Conservation (phyloP, 2,888 invertebrate species). For the Drosophila antonietae region DNA sequence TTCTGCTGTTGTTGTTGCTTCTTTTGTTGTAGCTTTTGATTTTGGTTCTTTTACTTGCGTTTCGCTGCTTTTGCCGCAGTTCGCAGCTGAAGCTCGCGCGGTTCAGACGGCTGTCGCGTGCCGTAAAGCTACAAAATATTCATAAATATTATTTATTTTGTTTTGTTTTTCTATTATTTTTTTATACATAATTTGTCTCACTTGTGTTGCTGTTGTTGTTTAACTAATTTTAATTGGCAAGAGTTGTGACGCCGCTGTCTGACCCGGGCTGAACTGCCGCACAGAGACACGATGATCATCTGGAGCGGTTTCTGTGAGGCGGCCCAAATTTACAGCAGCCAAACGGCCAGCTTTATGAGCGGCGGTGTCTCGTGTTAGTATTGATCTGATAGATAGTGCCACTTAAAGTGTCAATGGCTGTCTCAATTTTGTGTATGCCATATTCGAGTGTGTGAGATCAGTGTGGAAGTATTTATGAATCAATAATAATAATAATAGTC, state of each 20-base stretch:
- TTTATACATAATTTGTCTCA: constrained; percentile 28
- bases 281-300: constrained; percentile 76
- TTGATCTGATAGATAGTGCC: constrained; percentile 23
- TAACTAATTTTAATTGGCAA: constrained; percentile 44
- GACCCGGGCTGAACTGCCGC: constrained; percentile 51
- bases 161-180: constrained; percentile 17
- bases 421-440: not conserved
- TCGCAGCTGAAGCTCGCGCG: constrained; percentile 62
- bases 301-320: constrained; percentile 84
- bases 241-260: constrained; percentile 21
- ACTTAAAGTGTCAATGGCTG: constrained; percentile 44
- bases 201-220: constrained; percentile 8
- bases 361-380: constrained; percentile 83
- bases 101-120: constrained; percentile 65
- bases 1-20: constrained; percentile 38
- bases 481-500: constrained; percentile 37
- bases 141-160: constrained; percentile 14
- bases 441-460: constrained; percentile 20
- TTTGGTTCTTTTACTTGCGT: constrained; percentile 42
- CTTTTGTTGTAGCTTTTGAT: constrained; percentile 51
- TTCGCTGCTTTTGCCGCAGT: constrained; percentile 50
- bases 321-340: constrained; percentile 83
- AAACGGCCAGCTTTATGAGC: constrained; percentile 82
- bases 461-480: constrained; percentile 20
- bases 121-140: constrained; percentile 24